Percentiles rank a stretch among this genome's conserved stretches.
phyloP scores from a whole-genome alignment of 2,888 invertebrate species.

The Ichneumoninae sp. region DNA sequence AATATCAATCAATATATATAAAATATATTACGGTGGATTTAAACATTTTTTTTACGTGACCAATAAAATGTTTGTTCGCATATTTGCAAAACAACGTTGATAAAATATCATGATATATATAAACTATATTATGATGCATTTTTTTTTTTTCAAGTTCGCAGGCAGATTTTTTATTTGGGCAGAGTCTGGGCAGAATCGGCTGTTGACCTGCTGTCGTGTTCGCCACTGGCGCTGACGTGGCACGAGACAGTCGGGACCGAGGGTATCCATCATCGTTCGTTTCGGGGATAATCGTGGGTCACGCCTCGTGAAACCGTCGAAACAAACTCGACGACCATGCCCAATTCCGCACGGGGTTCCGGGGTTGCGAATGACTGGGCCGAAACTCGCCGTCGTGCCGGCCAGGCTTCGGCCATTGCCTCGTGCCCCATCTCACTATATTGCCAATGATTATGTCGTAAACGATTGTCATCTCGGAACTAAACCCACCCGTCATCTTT shows the following conservation, averaged over 20 bases:
- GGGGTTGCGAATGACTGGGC: constrained; percentile 45
- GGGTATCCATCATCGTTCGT: constrained; percentile 80
- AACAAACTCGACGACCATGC: constrained; percentile 63
- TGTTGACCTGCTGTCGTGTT: constrained; percentile 72
- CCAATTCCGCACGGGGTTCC: constrained; percentile 36
- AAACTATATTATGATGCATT: background rate
- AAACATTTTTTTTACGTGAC: background rate
- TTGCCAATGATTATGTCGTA: constrained; percentile 60
- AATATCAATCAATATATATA: no score
- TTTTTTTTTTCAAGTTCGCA: background rate
- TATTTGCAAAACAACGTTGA: background rate
- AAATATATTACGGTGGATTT: no score
- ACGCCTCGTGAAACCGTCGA: constrained; percentile 74
- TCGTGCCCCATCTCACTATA: constrained; percentile 15
- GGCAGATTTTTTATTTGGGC: background rate
- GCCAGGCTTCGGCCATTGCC: constrained; percentile 7
- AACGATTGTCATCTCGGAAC: constrained; percentile 53
- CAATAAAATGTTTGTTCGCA: background rate
- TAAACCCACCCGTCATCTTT: constrained; percentile 36
- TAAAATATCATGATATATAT: background rate
- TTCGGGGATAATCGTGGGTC: constrained; percentile 78
- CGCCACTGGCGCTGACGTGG: constrained; percentile 74
- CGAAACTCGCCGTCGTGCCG: constrained; percentile 37
- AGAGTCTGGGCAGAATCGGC: constrained; percentile 2
- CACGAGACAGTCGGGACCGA: constrained; percentile 78